Percentiles rank a stretch among this genome's conserved stretches.
These are phyloP conservation scores for Sciaenops ocellatus DNA, from an alignment of 2,797 vertebrate species.

Conservation along the genomic window DNA sequence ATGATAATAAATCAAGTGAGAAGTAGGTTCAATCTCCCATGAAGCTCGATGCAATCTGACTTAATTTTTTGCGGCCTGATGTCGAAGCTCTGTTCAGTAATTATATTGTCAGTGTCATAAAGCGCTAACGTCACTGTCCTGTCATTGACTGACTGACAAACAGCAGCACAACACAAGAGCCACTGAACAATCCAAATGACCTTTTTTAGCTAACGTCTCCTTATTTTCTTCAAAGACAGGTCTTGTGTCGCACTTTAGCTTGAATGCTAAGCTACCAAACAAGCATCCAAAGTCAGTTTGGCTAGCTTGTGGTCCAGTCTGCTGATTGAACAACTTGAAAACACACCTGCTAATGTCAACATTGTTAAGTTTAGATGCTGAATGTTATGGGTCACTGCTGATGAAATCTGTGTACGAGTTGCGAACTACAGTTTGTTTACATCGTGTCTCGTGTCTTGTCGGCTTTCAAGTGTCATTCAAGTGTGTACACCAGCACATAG, in stretches of 20 bases:
- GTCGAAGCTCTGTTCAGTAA: too few relatives aligned
- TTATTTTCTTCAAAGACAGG: neutral
- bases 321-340: neutral
- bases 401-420: neutral
- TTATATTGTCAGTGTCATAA: neutral
- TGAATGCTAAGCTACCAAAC: neutral
- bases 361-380: neutral
- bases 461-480: neutral
- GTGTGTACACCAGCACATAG: too few relatives aligned
- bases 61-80: too few relatives aligned
- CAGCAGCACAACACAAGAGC: neutral
- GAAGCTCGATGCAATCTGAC: too few relatives aligned
- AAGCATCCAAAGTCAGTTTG: neutral
- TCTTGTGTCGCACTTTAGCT: too few relatives aligned
- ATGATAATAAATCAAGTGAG: too few relatives aligned
- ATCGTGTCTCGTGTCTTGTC: neutral
- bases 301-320: neutral
- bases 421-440: constrained; percentile 1
- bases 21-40: too few relatives aligned
- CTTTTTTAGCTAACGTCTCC: neutral
- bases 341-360: neutral
- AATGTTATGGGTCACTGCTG: neutral
- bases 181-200: neutral
- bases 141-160: neutral
- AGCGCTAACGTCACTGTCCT: neutral